phyloP scores from a whole-genome alignment of 2,797 vertebrate species.

The Malurus leucopterus region DNA sequence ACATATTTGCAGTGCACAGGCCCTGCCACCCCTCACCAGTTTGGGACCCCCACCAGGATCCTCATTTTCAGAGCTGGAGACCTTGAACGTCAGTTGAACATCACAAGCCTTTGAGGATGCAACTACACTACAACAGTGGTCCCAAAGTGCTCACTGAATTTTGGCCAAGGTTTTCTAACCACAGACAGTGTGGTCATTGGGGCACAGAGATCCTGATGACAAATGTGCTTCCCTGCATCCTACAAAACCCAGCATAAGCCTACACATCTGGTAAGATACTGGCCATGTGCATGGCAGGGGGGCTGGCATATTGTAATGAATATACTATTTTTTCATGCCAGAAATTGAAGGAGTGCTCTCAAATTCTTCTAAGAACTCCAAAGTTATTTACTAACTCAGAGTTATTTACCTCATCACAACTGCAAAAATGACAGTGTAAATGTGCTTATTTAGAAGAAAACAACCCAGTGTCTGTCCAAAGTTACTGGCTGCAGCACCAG shows the following conservation, averaged over 20 bases:
- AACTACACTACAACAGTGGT: background rate
- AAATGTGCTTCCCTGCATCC: background rate
- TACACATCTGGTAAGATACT: background rate
- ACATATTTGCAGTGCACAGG: rapidly evolving
- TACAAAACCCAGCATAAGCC: background rate
- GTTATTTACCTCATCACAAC: background rate
- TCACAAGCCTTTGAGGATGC: background rate
- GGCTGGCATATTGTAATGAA: background rate
- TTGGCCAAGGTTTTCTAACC: background rate
- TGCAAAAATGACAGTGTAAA: background rate
- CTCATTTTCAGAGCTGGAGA: background rate
- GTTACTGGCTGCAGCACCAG: background rate
- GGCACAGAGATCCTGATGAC: background rate
- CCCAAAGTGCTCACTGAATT: background rate
- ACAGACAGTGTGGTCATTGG: background rate
- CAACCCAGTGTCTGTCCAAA: background rate
- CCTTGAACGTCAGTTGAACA: background rate
- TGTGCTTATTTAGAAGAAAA: rapidly evolving
- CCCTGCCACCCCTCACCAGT: background rate
- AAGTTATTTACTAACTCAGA: background rate
- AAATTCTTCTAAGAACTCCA: background rate
- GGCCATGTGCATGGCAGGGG: background rate
- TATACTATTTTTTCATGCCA: background rate
- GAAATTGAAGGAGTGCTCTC: background rate
- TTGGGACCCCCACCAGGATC: background rate